A percentile compares a stretch with the other conserved stretches of the same genome.
Conservation (phyloP, 2,888 invertebrate species). For the Meghimatium bilineatum region DNA sequence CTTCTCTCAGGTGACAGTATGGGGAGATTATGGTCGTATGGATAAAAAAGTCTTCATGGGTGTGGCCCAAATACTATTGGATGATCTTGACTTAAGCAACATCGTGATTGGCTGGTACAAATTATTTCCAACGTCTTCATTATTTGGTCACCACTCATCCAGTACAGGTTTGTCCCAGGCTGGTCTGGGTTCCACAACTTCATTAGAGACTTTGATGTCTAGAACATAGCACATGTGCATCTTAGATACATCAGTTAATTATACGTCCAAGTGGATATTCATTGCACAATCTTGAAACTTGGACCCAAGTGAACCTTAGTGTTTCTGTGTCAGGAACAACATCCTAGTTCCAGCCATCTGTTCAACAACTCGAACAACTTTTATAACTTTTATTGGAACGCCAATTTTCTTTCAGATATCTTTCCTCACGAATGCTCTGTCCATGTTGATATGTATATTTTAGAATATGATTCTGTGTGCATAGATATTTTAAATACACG, state of each 20-base stretch:
- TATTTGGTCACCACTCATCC: slow-evolving; percentile 74
- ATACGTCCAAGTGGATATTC: background rate
- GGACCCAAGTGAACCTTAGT: slow-evolving; percentile 19
- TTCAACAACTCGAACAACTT: background rate
- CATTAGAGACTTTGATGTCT: slow-evolving; percentile 59
- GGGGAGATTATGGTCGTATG: slow-evolving; percentile 99
- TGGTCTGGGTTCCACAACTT: slow-evolving; percentile 68
- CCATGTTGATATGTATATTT: background rate
- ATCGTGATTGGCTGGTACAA: slow-evolving; percentile 99
- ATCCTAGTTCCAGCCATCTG: background rate
- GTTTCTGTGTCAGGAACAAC: background rate
- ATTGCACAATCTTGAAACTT: slow-evolving; percentile 4
- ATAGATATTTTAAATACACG: background rate
- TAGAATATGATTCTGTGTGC: background rate
- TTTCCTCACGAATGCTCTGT: background rate
- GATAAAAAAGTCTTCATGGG: slow-evolving; percentile 99
- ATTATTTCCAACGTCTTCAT: slow-evolving; percentile 80
- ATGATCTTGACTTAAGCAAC: slow-evolving; percentile 96
- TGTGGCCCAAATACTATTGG: slow-evolving; percentile 98
- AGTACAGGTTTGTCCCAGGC: slow-evolving; percentile 65
- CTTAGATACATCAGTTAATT: background rate
- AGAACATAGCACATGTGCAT: slow-evolving; percentile 50
- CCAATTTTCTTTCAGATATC: slow-evolving; percentile 16
- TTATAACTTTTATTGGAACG: background rate
- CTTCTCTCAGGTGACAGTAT: slow-evolving; percentile 92